phyloP scores from a whole-genome alignment of 2,888 invertebrate genomes.

The Lysandra coridon region DNA sequence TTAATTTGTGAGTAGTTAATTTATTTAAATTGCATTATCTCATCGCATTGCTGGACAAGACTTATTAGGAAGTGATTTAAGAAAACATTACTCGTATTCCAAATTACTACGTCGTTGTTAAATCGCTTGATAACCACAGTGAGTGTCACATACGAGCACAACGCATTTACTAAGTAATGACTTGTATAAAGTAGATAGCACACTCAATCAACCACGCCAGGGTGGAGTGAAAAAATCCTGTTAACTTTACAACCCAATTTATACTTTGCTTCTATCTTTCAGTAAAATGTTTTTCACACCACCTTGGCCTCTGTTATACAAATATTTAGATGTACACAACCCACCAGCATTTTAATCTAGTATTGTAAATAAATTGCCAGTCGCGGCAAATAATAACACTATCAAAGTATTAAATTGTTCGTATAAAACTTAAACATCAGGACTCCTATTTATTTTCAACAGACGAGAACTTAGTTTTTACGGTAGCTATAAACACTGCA shows the following conservation, averaged over 20 bases:
- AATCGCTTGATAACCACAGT: slow-evolving; percentile 24
- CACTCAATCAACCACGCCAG: slow-evolving; percentile 5
- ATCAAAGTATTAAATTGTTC: slow-evolving; percentile 13
- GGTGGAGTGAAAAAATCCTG: not conserved
- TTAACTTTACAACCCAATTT: not conserved
- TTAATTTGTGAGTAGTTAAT: slow-evolving; percentile 1
- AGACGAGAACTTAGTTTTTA: not conserved
- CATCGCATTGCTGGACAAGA: slow-evolving; percentile 4
- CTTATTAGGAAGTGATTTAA: slow-evolving; percentile 4
- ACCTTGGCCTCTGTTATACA: not conserved
- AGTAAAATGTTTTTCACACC: slow-evolving; percentile 6
- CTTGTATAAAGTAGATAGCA: slow-evolving; percentile 29
- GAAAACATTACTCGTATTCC: slow-evolving; percentile 4
- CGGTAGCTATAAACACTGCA: not conserved
- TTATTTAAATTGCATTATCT: not conserved
- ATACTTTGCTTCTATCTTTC: not conserved
- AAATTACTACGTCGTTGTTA: slow-evolving; percentile 1
- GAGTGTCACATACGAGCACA: slow-evolving; percentile 9
- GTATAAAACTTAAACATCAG: not conserved
- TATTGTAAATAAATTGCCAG: slow-evolving; percentile 4
- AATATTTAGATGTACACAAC: slow-evolving; percentile 14
- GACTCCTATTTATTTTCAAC: not conserved
- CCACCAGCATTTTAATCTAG: slow-evolving; percentile 22
- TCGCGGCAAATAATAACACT: not conserved
- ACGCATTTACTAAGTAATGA: slow-evolving; percentile 21